Evolutionary conservation across 1,140 invertebrate genomes (phyloP), one percentile per base, ranked within the genome.

Genomic region (Zaprionus vittiger): DNA sequence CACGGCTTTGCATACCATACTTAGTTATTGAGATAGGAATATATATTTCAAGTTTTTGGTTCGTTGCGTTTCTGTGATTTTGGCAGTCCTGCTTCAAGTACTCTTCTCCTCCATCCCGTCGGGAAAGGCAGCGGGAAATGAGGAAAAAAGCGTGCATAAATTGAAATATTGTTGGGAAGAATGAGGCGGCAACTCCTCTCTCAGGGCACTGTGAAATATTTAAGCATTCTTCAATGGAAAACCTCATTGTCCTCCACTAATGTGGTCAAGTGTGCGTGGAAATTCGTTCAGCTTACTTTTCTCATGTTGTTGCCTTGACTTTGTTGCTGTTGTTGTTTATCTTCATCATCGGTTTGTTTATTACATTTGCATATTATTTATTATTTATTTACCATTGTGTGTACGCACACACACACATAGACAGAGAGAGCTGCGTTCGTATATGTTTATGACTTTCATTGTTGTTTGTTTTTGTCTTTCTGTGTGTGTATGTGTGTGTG

Each of bases 291-390:
- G 72, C 65, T 77, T 70, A 49, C 47, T 74, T 65, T 61, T 55
- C 37, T 41, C 38, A 6, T n/a, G 38, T 47, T n/a, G 7, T 73
- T 60, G 6, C 44, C 15, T 55, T 73, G 54, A 34, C 31, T 34
- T 28, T 60, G 38, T n/a, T 57, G 55, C 12, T 34, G 9, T 72
- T 77, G 60, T 37, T 61, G 38, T 60, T 75, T 69, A 57, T 78
- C 71, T 73, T 73, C 81, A 68, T 73, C 77, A 28, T 81, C 74
- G 69, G 69, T 80, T 90, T 90, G 86, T 90, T 90, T 90, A 90
- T 90, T 85, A 90, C 85, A 90, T 90, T 90, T 90, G 85, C 85
- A 90, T 90, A 85, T 80, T 82, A 85, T 90, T 90, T 90, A 90
- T 90, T 90, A 90, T 90, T 90, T 90, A 90, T 82, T 77, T 81